Base-by-base conservation (phyloP, 2,113 vertebrate genomes). In the Triplophysa rosa region DNA sequence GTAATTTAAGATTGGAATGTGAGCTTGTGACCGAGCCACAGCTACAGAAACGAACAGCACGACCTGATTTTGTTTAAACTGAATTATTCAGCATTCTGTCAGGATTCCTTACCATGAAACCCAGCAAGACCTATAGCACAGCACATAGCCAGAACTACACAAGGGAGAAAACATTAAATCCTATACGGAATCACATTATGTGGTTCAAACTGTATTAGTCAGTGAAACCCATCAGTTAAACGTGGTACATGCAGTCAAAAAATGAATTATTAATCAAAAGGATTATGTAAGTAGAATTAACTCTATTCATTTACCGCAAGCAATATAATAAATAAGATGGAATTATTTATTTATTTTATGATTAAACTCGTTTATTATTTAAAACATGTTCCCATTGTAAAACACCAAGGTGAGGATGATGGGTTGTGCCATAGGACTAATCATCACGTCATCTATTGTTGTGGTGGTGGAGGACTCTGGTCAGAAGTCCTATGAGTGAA, bases 401-500 rank as follows among this genome's bases (percentile, higher is more conserved):
- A 45, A 45, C 8, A 37, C 5, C 29, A 33, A 33, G 29, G 29
- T 33, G 29, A 33, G 33, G 6, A 37, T 7, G 33, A 37, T 37
- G 33, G 33, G 17, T 56, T 56, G 17, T 56, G 13, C 17, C 11
- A 40, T 77, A 65, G 40, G 24, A 23, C 10, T 49, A 29, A 49
- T n/a, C 5, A 77, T 81, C 45, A 81, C 65, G 68, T 82, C 17
- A 17, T 7, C 4, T 2, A 17, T n/a, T 16, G 4, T 21, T 10
- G 19, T 19, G n/a, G 19, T 62, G 58, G 7, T 79, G 82, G 49
- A 84, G 82, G 49, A 84, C 78, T 81, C 80, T 84, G 65, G 70
- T 76, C 67, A 63, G 1, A 45, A 85, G 83, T 87, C 63, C 74
- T n/a, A 45, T 52, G 81, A 79, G 82, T 80, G 81, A 86, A 85